Evolutionary conservation across 2,113 vertebrate species (phyloP).

Genomic region (Pelodiscus sinensis): DNA sequence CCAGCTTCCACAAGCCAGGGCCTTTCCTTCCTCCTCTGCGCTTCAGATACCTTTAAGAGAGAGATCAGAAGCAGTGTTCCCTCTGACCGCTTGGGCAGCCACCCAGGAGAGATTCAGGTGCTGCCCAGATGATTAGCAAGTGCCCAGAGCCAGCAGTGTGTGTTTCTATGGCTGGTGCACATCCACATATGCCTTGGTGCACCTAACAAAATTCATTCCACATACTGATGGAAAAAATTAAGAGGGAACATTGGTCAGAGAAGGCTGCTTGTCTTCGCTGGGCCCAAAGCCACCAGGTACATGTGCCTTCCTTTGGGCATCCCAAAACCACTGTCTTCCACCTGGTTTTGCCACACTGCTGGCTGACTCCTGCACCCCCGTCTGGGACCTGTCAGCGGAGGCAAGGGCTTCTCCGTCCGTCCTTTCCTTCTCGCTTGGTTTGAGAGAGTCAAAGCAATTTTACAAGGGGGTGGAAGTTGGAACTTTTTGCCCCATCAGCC

Average conservation of each 20-base stretch:
- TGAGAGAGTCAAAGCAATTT: background rate
- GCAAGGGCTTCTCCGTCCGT: background rate
- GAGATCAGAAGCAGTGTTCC: no score
- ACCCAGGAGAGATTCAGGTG: no score
- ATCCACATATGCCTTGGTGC: no score
- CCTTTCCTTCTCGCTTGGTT: no score
- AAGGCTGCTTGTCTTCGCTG: background rate
- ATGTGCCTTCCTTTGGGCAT: background rate
- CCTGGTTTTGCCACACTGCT: background rate
- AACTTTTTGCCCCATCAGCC: background rate
- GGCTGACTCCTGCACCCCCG: background rate
- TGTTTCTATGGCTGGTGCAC: no score
- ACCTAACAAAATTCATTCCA: no score
- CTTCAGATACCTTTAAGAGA: background rate
- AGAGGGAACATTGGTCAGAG: no score
- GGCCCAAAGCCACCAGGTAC: background rate
- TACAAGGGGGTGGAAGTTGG: background rate
- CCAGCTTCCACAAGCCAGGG: background rate
- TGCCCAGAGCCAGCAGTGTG: no score
- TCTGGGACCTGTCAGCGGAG: background rate
- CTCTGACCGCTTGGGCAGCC: no score
- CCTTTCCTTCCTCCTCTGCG: background rate
- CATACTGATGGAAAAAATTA: no score
- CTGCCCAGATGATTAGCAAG: no score
- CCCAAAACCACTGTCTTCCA: background rate